Percentiles rank a stretch among this genome's conserved stretches.
These are phyloP conservation scores for Antennarius striatus DNA, from an alignment of 2,113 vertebrate genomes.

Conservation along the genomic window DNA sequence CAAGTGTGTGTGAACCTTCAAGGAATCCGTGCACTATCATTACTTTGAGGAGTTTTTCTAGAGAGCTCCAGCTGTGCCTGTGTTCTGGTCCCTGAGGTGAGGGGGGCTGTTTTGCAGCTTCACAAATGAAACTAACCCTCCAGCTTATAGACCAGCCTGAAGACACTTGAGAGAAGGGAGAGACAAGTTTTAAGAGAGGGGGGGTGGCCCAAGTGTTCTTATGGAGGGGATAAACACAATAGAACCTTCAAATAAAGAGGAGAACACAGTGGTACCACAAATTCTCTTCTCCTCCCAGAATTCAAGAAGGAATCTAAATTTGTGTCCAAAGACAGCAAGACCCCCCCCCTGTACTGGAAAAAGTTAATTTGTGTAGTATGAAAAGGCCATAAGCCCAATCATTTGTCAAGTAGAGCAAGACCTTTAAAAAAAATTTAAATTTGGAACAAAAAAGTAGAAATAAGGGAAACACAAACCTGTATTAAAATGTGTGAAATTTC, in stretches of 20 bases:
- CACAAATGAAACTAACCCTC: constrained; percentile 25
- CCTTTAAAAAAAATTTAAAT: too few relatives aligned
- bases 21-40: constrained; percentile 50
- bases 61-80: constrained; percentile 66
- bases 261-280: not conserved
- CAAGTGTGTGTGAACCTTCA: constrained; percentile 16
- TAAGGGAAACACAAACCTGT: too few relatives aligned
- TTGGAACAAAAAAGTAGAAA: too few relatives aligned
- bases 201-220: constrained; percentile 42
- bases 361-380: too few relatives aligned
- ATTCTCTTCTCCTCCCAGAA: constrained; percentile 15
- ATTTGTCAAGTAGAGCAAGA: too few relatives aligned
- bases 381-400: too few relatives aligned
- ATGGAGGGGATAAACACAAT: constrained; percentile 41
- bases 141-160: constrained; percentile 64
- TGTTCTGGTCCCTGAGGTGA: constrained; percentile 51
- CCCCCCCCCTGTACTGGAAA: too few relatives aligned
- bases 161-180: constrained; percentile 30
- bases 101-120: constrained; percentile 36
- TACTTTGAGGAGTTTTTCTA: constrained; percentile 61
- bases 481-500: too few relatives aligned
- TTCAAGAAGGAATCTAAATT: constrained; percentile 3
- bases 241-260: constrained; percentile 34
- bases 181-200: constrained; percentile 30
- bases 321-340: too few relatives aligned